Conservation (phyloP, 2,797 vertebrate genomes). For the Onychomys arenicola region DNA sequence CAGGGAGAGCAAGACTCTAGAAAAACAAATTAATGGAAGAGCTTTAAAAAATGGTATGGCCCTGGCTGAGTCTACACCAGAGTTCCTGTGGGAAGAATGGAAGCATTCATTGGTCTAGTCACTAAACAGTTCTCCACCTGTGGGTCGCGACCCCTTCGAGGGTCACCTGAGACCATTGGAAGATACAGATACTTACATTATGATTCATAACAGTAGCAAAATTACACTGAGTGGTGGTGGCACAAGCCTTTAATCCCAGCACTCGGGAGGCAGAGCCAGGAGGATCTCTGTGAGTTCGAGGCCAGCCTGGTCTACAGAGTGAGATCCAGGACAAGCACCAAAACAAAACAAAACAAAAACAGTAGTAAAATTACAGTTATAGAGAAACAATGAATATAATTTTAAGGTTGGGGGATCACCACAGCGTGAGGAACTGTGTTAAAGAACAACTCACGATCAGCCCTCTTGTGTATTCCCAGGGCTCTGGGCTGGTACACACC, state of each 20-base stretch:
- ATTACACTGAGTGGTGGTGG: too few species aligned
- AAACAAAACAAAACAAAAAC: too few species aligned
- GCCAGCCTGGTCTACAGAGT: too few species aligned
- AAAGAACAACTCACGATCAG: too few species aligned
- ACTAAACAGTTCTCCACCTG: not conserved
- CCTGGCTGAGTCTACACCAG: not conserved
- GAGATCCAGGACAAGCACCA: too few species aligned
- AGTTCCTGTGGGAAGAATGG: not conserved
- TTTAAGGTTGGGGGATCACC: not conserved
- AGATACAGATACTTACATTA: not conserved
- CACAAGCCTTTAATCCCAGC: too few species aligned
- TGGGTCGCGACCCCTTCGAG: too few species aligned
- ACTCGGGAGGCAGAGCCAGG: too few species aligned
- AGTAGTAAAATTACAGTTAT: not conserved
- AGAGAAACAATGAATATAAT: not conserved
- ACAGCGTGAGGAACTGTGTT: not conserved
- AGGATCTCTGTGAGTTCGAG: too few species aligned
- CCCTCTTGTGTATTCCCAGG: not conserved
- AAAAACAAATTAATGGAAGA: not conserved
- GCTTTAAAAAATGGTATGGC: not conserved
- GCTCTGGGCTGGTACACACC: not conserved
- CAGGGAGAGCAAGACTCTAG: not conserved
- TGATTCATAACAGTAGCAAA: not conserved
- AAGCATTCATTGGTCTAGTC: rapidly evolving
- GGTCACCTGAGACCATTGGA: not conserved